Evolutionary conservation across 2,797 vertebrate species (phyloP).

Genomic region (Hydrocynus forskahlii): DNA sequence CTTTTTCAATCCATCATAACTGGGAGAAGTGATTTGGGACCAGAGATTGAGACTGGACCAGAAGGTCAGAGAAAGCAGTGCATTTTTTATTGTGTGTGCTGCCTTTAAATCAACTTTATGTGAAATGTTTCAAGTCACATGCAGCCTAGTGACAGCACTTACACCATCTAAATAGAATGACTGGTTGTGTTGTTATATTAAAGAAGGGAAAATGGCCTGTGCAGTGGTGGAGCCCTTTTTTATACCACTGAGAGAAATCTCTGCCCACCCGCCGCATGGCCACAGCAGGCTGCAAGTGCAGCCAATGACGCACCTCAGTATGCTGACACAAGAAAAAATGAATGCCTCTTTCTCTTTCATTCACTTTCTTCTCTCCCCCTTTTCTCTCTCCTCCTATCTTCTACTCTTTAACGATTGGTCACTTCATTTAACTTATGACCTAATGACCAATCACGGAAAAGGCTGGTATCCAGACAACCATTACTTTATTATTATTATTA

Average conservation of each 20-base stretch:
- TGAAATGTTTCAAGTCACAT: background rate
- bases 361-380: background rate
- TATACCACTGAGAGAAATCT: background rate
- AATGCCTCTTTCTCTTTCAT: background rate
- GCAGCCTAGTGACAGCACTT: background rate
- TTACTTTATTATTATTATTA: constrained; percentile 19
- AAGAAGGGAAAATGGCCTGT: background rate
- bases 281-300: background rate
- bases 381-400: background rate
- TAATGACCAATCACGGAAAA: constrained; percentile 7
- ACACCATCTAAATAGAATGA: background rate
- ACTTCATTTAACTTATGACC: background rate
- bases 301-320: background rate
- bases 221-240: background rate
- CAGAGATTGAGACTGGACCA: background rate
- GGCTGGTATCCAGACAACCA: constrained; percentile 19
- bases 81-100: background rate
- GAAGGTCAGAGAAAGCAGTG: background rate
- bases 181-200: background rate
- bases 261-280: background rate
- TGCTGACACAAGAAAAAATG: background rate
- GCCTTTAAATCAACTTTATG: background rate
- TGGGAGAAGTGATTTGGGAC: background rate
- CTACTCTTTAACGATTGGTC: constrained; percentile 1
- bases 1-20: background rate